Evolutionary conservation across 1,140 invertebrate genomes (phyloP), one percentile per base, ranked within the genome.

Genomic region (Drosophila quadrilineata): DNA sequence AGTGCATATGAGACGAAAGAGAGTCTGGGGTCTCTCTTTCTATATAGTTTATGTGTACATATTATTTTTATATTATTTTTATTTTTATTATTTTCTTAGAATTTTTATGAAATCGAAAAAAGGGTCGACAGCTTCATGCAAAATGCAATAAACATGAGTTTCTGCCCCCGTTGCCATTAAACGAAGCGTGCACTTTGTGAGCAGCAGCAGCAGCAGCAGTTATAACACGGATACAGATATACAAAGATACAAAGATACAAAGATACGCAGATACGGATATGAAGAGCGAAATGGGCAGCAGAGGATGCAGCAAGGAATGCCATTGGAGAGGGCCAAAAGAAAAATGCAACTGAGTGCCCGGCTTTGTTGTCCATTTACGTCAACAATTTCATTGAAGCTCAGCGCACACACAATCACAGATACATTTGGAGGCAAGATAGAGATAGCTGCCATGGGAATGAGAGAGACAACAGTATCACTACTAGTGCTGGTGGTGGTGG

Each of bases 291-390:
- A 33, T 9, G 24, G 12, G 28, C 14, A 29, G 8, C 16, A 4
- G 45, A 26, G 31, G 4, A 45, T 56, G 14, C 19, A 14, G 41
- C 19, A 46, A 45, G 26, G 29, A 10, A 35, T 22, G 52, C 41
- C 33, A 33, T n/a, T 56, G 45, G 45, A 17, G 22, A 17, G 41
- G 41, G 36, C 22, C 41, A 35, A 70, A 62, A 62, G 41, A 71
- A 79, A 48, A 62, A 45, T 29, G 50, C 77, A 66, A 38, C 73
- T 77, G 77, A 82, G 77, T 82, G 69, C 77, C 57, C 49, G 65
- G 73, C 79, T 82, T 84, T 84, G 77, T 82, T 84, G 77, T 82
- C 77, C 73, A 82, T 82, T 82, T 82, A 77, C 77, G 77, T 82
- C 77, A 82, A 82, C 77, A 84, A 71, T 77, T 84, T 75, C 65